These are phyloP conservation scores for Dolichomitus sp. DNA, from an alignment of 2,888 invertebrate species.

Conservation along the genomic window DNA sequence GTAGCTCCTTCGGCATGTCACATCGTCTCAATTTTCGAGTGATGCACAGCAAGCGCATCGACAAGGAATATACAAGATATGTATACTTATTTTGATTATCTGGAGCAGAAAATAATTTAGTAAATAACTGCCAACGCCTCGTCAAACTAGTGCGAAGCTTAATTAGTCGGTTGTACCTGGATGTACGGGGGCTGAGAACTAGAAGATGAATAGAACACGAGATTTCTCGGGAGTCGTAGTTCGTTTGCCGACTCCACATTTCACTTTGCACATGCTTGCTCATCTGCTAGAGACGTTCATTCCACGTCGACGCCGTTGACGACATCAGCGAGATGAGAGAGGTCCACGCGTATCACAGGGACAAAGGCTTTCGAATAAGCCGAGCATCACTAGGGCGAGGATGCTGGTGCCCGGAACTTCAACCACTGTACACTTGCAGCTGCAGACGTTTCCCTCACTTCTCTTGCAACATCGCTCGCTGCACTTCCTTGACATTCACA, in stretches of 20 bases:
- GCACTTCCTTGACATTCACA: conserved; percentile 3
- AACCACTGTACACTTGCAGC: conserved; percentile 53
- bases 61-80: background rate
- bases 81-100: background rate
- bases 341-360: conserved; percentile 28
- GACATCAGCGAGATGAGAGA: conserved; percentile 20
- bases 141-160: conserved; percentile 16
- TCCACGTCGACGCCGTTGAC: conserved; percentile 41
- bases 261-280: conserved; percentile 24
- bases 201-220: background rate
- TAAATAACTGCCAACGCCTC: conserved; percentile 13
- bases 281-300: conserved; percentile 29
- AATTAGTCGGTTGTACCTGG: conserved; percentile 22
- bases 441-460: conserved; percentile 31
- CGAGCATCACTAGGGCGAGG: conserved; percentile 20
- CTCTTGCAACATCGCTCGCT: conserved; percentile 16
- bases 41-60: background rate
- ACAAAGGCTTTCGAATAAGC: conserved; percentile 56
- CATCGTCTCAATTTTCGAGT: too few species aligned
- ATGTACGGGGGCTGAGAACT: background rate
- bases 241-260: conserved; percentile 36
- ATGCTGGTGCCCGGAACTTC: conserved; percentile 52
- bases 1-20: too few species aligned
- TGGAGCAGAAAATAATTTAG: conserved; percentile 26
- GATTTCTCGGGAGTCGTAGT: conserved; percentile 20